Evolutionary conservation across 1,140 invertebrate species (phyloP), one percentile per base, ranked within the genome.

Genomic region (Drosophila simulans): DNA sequence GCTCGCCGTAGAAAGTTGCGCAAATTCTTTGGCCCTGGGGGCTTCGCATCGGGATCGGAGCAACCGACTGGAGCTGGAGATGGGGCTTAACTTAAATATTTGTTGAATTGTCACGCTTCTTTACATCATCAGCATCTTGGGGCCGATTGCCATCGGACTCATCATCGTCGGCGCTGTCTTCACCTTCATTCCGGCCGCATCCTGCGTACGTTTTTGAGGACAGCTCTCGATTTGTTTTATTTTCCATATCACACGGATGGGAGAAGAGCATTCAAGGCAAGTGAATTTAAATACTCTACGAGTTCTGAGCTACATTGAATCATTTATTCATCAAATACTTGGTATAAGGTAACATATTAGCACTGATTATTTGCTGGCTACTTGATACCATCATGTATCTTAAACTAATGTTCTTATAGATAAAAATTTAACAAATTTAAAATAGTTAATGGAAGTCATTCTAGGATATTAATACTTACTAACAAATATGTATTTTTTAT

Each of bases 141-240:
- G 39, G 31, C 15, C 46, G 52, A 84, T 84, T 63, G 79, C 64
- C 70, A 62, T 72, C 52, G 34, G 49, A 45, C 64, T 88, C 66
- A 75, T 88, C 78, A 82, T 88, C 78, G 73, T 34, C 39, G 70
- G 27, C 42, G 48, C 54, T 53, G 54, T 57, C 62, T 66, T 76
- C 72, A 76, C 72, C 72, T 76, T 76, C 59, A 49, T 64, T 39
- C 31, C 58, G 17, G 40, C 45, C 65, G 65, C 84, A 89, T 89
- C 84, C 84, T 89, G 84, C 57, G 80, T 89, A 89, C 84, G 84
- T 89, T 89, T 89, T 89, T 89, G 84, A 80, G 84, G 84, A 89
- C 84, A 88, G 59, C 40, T 13, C 52, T 45, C 49, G 42, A 40
- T 42, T 69, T 40, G 35, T 37, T 69, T 68, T 65, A 52, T 52